phyloP scores from a whole-genome alignment of 1,140 invertebrate species.

The Sinonovacula constricta region DNA sequence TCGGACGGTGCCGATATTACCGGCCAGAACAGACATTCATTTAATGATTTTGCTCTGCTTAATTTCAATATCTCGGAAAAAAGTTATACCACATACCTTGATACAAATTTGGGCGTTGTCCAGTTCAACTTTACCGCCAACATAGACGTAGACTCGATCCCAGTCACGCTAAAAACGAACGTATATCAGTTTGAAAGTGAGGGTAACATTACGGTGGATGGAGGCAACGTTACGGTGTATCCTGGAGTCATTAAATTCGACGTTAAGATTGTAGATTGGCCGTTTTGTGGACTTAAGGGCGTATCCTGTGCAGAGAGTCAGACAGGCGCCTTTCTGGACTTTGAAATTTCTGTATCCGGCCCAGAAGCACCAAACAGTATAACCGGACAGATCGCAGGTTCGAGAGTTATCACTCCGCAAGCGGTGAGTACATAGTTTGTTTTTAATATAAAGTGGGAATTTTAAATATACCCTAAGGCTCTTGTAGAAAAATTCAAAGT shows the following conservation, averaged over 20 bases:
- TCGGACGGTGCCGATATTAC: background rate
- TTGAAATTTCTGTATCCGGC: slow-evolving; percentile 28
- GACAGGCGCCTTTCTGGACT: slow-evolving; percentile 20
- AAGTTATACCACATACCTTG: slow-evolving; percentile 3
- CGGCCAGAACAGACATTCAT: background rate
- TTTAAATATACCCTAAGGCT: too few relatives aligned
- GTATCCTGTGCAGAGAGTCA: background rate
- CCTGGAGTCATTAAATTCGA: slow-evolving; percentile 38
- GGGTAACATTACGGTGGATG: slow-evolving; percentile 43
- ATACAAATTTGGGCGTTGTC: too few relatives aligned
- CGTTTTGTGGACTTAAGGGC: slow-evolving; percentile 19
- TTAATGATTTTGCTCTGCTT: slow-evolving; percentile 30
- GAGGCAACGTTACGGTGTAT: background rate
- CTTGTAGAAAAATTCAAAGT: too few relatives aligned
- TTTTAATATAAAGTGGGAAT: too few relatives aligned
- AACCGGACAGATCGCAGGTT: slow-evolving; percentile 8
- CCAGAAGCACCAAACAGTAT: background rate
- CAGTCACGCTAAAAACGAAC: slow-evolving; percentile 9
- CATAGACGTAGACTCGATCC: background rate
- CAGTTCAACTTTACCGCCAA: background rate
- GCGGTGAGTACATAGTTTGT: too few relatives aligned
- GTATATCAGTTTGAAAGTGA: slow-evolving; percentile 20
- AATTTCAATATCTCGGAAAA: slow-evolving; percentile 13
- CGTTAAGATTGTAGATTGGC: slow-evolving; percentile 24
- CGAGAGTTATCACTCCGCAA: slow-evolving; percentile 19